Evolutionary conservation across 2,888 invertebrate genomes (phyloP), one percentile per base, ranked within the genome.

Genomic region (Deilephila porcellus): DNA sequence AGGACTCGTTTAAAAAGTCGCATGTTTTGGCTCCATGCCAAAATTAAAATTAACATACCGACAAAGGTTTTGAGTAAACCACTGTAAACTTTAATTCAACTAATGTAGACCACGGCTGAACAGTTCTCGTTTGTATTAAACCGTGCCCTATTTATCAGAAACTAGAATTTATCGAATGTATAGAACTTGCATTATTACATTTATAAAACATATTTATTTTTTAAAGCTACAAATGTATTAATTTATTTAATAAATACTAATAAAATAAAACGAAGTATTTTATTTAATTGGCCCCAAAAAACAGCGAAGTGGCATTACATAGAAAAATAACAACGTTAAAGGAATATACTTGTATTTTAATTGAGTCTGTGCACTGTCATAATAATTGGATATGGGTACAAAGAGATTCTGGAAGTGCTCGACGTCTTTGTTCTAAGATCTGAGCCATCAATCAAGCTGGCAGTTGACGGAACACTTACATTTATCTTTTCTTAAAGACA

Each of bases 381-480:
- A 87, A 88, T 88, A 87, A 87, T 88, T 86, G 84, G 86, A 85
- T 82, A 81, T 77, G 80, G 85, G 84, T 85, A 77, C 75, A 74
- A 71, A 73, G 78, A 82, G 82, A 82, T 81, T 81, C 82, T 77
- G 74, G 79, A 80, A 83, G 80, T 79, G 76, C 79, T 82, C 81
- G 76, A 77, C 78, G 84, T 86, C 87, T 88, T 83, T 85, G 87
- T 86, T 81, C 78, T 77, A 78, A 88, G 86, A 88, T 89, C 87
- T 89, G 79, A 76, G 83, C 85, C 82, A 90, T 91, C 90, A 87
- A 88, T 91, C 91, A 90, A 82, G 79, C 78, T 86, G 91, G 85
- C 91, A 90, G 85, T 85, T 91, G 90, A 91, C 88, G 87, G 89
- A 90, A 90, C 84, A 86, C 88, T 89, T 88, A 88, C 90, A 91